Evolutionary conservation across 2,113 vertebrate species (phyloP).

Genomic region (Ibidorhyncha struthersii): DNA sequence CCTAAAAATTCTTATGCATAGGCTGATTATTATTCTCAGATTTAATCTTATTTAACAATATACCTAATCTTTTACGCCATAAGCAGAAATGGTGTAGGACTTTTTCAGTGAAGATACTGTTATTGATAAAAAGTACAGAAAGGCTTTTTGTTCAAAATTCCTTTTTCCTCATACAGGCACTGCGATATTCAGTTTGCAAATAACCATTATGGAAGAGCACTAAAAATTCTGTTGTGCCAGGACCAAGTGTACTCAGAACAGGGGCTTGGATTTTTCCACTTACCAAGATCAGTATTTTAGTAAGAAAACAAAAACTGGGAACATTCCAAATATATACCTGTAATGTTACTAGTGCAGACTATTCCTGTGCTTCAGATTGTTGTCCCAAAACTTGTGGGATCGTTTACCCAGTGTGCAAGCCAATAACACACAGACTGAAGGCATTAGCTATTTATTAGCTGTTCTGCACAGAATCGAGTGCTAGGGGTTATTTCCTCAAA

Average conservation of each 20-base stretch:
- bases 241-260: background rate
- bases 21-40: background rate
- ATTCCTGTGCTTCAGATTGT: background rate
- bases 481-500: too few species aligned
- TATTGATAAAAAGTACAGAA: background rate
- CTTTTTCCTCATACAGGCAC: background rate
- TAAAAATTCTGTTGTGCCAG: background rate
- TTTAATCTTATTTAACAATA: background rate
- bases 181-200: background rate
- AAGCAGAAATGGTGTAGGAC: background rate
- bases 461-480: too few species aligned
- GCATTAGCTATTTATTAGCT: too few species aligned
- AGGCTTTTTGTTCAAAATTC: background rate
- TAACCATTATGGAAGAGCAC: background rate
- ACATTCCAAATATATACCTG: background rate
- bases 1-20: background rate
- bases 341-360: background rate
- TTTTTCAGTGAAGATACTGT: background rate
- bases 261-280: background rate
- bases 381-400: too few species aligned
- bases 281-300: background rate
- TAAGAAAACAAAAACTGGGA: background rate
- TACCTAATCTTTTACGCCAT: background rate
- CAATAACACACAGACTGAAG: too few species aligned
- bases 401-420: too few species aligned